Percentiles rank a stretch among this genome's conserved stretches.
Conservation (phyloP, 2,888 invertebrate genomes). For the Temnothorax unifasciatus region DNA sequence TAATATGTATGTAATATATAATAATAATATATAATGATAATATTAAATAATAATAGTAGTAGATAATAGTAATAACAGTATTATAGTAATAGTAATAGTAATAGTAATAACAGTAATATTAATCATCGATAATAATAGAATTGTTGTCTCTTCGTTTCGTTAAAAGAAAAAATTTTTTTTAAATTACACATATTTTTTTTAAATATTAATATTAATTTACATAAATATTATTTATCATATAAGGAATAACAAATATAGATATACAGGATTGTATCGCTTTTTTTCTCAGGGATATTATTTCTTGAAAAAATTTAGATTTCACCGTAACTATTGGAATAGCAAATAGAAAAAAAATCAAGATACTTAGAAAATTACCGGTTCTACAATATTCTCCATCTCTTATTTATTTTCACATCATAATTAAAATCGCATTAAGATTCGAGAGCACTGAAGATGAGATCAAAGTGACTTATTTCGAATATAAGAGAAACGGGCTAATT, state of each 20-base stretch:
- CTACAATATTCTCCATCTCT: not conserved
- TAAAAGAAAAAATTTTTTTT: not conserved
- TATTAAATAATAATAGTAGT: too few species aligned
- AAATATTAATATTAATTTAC: too few species aligned
- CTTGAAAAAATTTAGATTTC: not conserved
- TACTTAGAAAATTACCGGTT: not conserved
- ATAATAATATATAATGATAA: too few species aligned
- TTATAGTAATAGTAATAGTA: not conserved
- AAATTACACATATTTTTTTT: too few species aligned
- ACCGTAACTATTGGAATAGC: too few species aligned
- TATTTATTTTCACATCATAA: not conserved
- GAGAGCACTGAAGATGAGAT: not conserved
- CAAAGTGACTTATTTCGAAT: slow-evolving; percentile 7
- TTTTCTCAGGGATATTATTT: not conserved
- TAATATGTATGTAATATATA: too few species aligned
- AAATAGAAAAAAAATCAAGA: too few species aligned
- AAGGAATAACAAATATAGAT: not conserved
- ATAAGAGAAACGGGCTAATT: too few species aligned
- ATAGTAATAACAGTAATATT: not conserved
- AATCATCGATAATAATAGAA: not conserved
- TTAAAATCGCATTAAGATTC: slow-evolving; percentile 10
- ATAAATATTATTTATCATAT: not conserved
- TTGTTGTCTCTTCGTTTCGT: not conserved
- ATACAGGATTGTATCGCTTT: not conserved
- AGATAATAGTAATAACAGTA: too few species aligned